Conservation (phyloP, 2,113 vertebrate genomes). For the Nycticorax nycticorax region DNA sequence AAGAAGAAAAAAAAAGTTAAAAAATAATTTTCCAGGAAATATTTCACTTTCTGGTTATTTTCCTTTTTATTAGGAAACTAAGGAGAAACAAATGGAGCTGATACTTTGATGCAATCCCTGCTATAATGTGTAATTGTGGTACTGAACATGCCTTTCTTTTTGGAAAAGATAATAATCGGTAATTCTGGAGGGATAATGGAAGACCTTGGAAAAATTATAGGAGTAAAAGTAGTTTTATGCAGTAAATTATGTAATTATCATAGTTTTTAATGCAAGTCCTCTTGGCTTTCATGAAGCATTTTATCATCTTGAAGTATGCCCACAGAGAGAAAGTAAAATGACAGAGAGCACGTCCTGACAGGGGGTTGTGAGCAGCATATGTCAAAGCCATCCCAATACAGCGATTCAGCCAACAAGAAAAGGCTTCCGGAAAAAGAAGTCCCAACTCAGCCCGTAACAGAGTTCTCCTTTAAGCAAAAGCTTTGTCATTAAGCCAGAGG, state of each 20-base stretch:
- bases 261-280: neutral
- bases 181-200: neutral
- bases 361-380: neutral
- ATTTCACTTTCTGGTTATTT: slow-evolving; percentile 32
- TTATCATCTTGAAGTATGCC: neutral
- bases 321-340: neutral
- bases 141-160: neutral
- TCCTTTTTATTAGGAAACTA: slow-evolving; percentile 20
- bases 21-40: slow-evolving; percentile 48
- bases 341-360: neutral
- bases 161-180: neutral
- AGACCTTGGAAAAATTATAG: neutral
- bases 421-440: neutral
- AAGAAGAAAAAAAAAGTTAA: slow-evolving; percentile 28
- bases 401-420: neutral
- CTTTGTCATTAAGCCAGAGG: neutral
- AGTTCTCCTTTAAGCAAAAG: neutral
- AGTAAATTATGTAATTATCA: neutral
- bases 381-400: neutral
- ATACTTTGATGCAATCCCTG: neutral
- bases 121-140: neutral
- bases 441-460: fast-evolving
- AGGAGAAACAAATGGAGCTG: neutral
- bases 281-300: neutral
- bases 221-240: neutral